phyloP scores from a whole-genome alignment of 2,888 invertebrate genomes.

The Melinaea marsaeus region DNA sequence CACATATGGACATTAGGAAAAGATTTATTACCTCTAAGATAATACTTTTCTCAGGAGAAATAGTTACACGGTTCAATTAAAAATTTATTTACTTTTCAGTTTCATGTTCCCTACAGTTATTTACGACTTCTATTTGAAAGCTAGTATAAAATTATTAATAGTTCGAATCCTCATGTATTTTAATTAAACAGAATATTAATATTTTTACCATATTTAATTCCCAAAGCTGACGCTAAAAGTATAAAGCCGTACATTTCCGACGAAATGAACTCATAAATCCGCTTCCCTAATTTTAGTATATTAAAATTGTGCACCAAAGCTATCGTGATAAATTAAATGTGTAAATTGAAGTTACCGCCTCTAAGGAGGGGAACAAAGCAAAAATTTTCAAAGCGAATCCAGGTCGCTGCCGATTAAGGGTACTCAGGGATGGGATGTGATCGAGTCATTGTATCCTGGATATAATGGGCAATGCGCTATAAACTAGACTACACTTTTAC shows the following conservation, averaged over 20 bases:
- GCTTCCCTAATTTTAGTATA: conserved; percentile 9
- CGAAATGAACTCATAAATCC: conserved; percentile 4
- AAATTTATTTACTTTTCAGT: too few species aligned
- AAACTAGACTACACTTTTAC: too few species aligned
- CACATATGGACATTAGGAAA: too few species aligned
- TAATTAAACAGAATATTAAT: too few species aligned
- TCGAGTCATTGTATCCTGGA: conserved; percentile 16
- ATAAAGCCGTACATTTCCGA: not conserved
- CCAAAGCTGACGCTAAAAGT: not conserved
- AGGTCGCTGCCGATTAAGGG: conserved; percentile 23
- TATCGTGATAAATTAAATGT: conserved; percentile 17
- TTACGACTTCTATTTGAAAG: too few species aligned
- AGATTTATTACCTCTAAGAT: too few species aligned
- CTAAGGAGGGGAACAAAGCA: conserved; percentile 24
- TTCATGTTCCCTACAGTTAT: too few species aligned
- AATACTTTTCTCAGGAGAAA: too few species aligned
- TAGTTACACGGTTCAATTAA: too few species aligned
- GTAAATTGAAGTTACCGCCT: conserved; percentile 26
- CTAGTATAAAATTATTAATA: not conserved
- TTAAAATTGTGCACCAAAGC: conserved; percentile 12
- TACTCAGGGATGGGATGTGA: conserved; percentile 21
- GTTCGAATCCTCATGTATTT: too few species aligned
- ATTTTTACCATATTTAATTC: not conserved
- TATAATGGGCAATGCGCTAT: not conserved
- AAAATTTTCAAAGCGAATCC: conserved; percentile 31